Percentiles rank a stretch among this genome's conserved stretches.
Evolutionary conservation across 2,888 invertebrate genomes (phyloP).

Genomic region (Pachydiplax longipennis): DNA sequence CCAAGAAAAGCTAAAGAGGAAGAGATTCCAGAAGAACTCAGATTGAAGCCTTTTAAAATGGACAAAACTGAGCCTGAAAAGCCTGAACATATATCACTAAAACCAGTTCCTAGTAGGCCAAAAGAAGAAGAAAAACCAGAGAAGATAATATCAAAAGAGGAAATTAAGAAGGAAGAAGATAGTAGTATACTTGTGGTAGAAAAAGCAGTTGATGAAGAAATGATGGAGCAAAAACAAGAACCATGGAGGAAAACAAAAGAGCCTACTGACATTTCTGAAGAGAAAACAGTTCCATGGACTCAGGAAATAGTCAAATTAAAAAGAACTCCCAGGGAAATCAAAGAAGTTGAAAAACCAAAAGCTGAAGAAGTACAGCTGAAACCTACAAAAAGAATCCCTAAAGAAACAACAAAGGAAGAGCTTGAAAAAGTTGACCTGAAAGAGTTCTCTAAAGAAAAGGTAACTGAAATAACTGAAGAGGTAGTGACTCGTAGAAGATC

Average conservation of each 20-base stretch:
- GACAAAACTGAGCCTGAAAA: constrained; percentile 46
- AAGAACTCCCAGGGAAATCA: constrained; percentile 52
- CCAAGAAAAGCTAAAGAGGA: background rate
- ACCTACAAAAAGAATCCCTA: constrained; percentile 55
- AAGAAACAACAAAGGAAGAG: constrained; percentile 53
- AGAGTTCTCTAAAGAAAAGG: background rate
- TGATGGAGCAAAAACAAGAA: background rate
- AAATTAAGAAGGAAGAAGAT: constrained; percentile 35
- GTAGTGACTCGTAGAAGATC: background rate
- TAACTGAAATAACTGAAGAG: background rate
- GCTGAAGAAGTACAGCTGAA: constrained; percentile 49
- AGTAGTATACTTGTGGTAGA: background rate
- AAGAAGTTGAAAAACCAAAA: constrained; percentile 46
- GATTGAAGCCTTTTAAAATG: constrained; percentile 46
- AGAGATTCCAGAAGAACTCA: constrained; percentile 24
- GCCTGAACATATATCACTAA: constrained; percentile 53
- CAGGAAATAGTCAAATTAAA: constrained; percentile 50
- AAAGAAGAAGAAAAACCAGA: constrained; percentile 34
- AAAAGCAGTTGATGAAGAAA: constrained; percentile 3
- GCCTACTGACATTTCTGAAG: background rate
- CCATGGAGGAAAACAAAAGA: background rate
- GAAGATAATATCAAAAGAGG: background rate
- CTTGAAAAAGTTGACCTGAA: constrained; percentile 52
- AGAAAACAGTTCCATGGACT: constrained; percentile 47
- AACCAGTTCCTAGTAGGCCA: constrained; percentile 25